Evolutionary conservation across 2,888 invertebrate species (phyloP).

Genomic region (Sarcophaga carnaria): DNA sequence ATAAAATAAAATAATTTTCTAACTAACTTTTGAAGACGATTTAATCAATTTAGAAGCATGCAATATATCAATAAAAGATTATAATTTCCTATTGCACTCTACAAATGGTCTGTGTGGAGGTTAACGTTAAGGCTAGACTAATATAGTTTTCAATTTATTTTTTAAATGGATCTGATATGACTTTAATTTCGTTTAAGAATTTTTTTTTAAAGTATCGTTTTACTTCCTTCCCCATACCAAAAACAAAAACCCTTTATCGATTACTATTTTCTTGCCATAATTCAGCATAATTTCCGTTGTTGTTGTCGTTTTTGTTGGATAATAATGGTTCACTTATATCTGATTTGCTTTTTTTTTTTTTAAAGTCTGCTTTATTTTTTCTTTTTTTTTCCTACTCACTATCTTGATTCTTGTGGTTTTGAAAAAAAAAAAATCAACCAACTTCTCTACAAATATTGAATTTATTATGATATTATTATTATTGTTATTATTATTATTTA

Average conservation of each 20-base stretch:
- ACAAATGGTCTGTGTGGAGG: no score
- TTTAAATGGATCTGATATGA: no score
- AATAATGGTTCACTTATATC: conserved; percentile 37
- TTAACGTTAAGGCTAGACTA: no score
- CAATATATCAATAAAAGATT: no score
- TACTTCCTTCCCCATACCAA: neutral
- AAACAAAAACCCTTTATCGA: neutral
- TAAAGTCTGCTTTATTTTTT: conserved; percentile 22
- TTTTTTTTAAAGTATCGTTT: neutral
- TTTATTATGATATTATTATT: conserved; percentile 14
- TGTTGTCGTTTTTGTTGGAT: conserved; percentile 4
- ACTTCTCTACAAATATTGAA: conserved; percentile 19
- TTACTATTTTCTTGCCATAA: conserved; percentile 27
- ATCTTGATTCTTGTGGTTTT: conserved; percentile 53
- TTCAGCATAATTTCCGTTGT: conserved; percentile 45
- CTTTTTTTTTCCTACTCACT: conserved; percentile 12
- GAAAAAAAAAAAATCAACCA: conserved; percentile 48
- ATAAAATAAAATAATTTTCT: no score
- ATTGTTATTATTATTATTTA: conserved; percentile 12
- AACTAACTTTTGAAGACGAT: no score
- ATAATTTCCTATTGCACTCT: no score
- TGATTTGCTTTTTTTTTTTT: conserved; percentile 8
- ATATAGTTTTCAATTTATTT: no score
- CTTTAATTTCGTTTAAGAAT: no score
- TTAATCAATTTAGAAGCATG: no score